Base-by-base conservation (phyloP, 2,797 vertebrate genomes). In the Thalassophryne amazonica region DNA sequence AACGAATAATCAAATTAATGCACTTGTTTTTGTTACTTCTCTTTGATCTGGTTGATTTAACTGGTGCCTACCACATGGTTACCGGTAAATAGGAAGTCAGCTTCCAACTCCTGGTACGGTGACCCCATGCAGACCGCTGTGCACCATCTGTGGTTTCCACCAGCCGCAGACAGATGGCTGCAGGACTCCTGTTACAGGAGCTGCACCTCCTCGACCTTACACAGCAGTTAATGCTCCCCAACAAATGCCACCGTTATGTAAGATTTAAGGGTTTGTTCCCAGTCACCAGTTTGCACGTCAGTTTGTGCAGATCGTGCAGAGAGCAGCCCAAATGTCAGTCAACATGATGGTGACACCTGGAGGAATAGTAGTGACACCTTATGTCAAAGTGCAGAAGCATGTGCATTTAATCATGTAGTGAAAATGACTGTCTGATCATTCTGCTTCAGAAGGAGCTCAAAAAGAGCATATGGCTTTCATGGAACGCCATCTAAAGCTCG, bases 351-450 rank as follows among this genome's bases (percentile, higher is more conserved):
- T 38, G 53, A 65, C 22, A 20, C 34, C 27, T 27, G 22, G 67
- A 60, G 73, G 72, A 65, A 83, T 70, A 80, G 83, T 66, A 85
- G 73, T 84, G 77, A 82, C 77, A 82, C 78, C 78, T 49, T 56
- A 84, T 78, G 83, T 80, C 74, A 72, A 73, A 72, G 57, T 13
- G 40, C 19, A 72, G 76, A 81, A 82, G 75, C 78, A 62, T 84
- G 85, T 4, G 33, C 19, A 14, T 40, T 45, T 15, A 33, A 47
- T 32, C 23, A 13, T 36, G 15, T 24, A 60, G 14, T 5, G 51
- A 13, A 45, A 57, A 31, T 42, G 10, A 4, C 10, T 37, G 20
- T 52, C 49, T 43, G 10, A 7, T 41, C 38, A 53, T 40, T 3
- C 20, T 52, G 49, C 43, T 68, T 29, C 50, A 64, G 51, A 56